phyloP scores from a whole-genome alignment of 2,113 vertebrate species.

The Microcebus jonahi region DNA sequence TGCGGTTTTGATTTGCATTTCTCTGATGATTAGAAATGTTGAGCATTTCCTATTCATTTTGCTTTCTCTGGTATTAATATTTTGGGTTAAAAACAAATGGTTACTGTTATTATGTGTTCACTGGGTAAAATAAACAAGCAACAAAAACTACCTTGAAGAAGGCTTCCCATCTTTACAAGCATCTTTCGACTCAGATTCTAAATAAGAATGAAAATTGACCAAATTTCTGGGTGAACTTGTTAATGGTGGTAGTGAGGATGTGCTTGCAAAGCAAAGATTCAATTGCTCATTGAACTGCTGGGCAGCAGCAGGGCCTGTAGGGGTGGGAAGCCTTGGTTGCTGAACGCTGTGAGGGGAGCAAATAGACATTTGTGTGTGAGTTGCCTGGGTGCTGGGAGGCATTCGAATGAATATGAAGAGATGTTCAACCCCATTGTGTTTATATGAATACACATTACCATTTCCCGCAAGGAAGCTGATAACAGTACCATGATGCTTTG shows the following conservation, averaged over 20 bases:
- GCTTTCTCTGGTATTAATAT: not conserved
- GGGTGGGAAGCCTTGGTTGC: not conserved
- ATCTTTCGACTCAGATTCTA: not conserved
- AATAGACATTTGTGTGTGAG: conserved; percentile 59
- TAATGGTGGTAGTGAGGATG: not conserved
- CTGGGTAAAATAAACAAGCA: not conserved
- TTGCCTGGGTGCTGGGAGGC: conserved; percentile 62
- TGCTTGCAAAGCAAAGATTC: not conserved
- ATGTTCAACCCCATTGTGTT: conserved; percentile 79
- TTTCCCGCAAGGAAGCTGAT: conserved; percentile 77
- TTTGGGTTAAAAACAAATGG: not conserved
- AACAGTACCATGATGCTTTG: conserved; percentile 70
- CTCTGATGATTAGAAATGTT: too few species aligned
- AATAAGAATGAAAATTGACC: not conserved
- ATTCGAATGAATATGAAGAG: conserved; percentile 58
- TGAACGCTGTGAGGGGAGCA: conserved; percentile 25
- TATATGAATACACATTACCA: conserved; percentile 77
- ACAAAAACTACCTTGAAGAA: not conserved
- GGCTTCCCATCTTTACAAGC: not conserved
- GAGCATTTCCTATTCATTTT: not conserved
- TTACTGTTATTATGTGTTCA: not conserved
- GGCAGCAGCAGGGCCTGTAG: conserved; percentile 15
- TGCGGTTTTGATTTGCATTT: too few species aligned
- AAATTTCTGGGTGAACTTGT: not conserved
- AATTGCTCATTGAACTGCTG: conserved; percentile 11